Base-by-base conservation (phyloP, 2,113 vertebrate species). In the Syrmaticus mikado region DNA sequence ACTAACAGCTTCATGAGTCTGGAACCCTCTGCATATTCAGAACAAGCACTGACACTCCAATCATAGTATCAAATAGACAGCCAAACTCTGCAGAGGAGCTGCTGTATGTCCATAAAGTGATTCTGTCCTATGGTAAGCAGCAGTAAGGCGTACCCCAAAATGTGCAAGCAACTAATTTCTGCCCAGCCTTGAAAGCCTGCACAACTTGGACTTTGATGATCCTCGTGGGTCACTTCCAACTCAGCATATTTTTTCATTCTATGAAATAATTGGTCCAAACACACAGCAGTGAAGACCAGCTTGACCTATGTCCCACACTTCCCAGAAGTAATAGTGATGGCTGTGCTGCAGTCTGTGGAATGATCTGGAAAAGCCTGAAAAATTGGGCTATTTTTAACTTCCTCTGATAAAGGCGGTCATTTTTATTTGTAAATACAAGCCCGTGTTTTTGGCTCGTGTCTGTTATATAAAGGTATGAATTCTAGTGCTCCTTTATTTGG, bases 11-110 rank as follows among this genome's bases (percentile, higher is more conserved):
- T 62, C 40, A 34, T 21, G 48, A 61, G 46, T 32, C 82, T 55
- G 48, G 19, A 52, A 40, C 4, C 3, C 15, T 18, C 8, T 1
- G 1, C 7, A 10, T 0, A 36, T 11, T 70, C 30, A 6, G 64
- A 71, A 32, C 1, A 36, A 79, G 9, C 18, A 24, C 30, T 10
- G 32, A 28, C 3, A 34, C 36, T 71, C 24, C 5, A 0, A 9
- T 25, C 55, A 11, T 53, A 65, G 14, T 3, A 55, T 43, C 65
- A 75, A 17, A 72, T 4, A 45, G 45, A 53, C 19, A 40, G 46
- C 28, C 57, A 13, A 41, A 64, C 58, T 36, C 27, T 20, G 52
- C 48, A 20, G 21, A 36, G 21, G 14, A 75, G 13, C 15, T 34
- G 4, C 36, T 34, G 15, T 1, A 36, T 48, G 8, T 1, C 0